These are phyloP conservation scores for Montipora cactus DNA, from an alignment of 64 coral and sea anemone genomes.

Conservation along the genomic window DNA sequence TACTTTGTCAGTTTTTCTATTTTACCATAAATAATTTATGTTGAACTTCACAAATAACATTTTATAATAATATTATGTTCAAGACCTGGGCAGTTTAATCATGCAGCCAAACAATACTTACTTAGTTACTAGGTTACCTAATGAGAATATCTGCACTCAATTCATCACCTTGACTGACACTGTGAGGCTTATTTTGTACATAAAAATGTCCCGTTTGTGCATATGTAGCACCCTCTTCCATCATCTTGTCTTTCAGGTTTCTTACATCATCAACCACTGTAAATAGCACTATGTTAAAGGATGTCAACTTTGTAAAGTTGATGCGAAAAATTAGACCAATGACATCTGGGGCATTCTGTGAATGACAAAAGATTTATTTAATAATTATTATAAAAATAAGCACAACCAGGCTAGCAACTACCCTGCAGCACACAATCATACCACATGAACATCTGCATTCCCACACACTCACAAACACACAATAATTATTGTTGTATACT, in stretches of 20 bases:
- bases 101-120: not conserved
- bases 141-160: not conserved
- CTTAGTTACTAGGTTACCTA: not conserved
- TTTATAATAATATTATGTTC: not conserved
- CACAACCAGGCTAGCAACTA: no score
- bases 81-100: not conserved
- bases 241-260: constrained; percentile 7
- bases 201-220: constrained; percentile 34
- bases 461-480: no score
- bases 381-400: not conserved
- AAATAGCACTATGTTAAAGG: constrained; percentile 28
- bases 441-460: not conserved
- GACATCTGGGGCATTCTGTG: constrained; percentile 16
- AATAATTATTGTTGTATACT: no score
- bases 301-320: constrained; percentile 39
- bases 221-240: constrained; percentile 13
- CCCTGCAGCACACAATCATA: no score
- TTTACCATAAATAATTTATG: not conserved
- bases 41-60: not conserved
- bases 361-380: not conserved
- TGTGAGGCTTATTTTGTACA: not conserved
- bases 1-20: not conserved
- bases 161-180: not conserved
- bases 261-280: constrained; percentile 15
- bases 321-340: not conserved